These are phyloP conservation scores for Musca vetustissima DNA, from an alignment of 1,140 invertebrate genomes.

Conservation along the genomic window DNA sequence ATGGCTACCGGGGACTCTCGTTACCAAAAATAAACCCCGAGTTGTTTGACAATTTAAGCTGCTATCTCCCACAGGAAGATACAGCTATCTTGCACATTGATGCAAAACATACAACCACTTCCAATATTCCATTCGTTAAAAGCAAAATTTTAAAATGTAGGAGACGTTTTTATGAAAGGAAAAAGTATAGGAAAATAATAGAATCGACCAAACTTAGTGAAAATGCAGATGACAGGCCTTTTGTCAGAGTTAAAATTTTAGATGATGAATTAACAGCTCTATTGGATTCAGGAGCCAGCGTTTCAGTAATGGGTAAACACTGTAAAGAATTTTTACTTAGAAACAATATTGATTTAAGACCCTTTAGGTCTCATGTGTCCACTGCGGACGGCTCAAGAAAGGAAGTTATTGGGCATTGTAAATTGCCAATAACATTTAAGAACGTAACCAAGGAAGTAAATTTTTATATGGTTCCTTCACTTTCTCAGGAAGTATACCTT, in stretches of 20 bases:
- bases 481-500: background rate
- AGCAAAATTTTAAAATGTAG: slow-evolving; percentile 1
- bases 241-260: background rate
- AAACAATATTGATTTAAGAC: background rate
- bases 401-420: background rate
- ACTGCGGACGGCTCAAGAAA: background rate
- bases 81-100: no score
- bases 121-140: background rate
- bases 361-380: background rate
- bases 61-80: background rate
- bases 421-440: background rate
- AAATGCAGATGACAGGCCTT: background rate
- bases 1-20: background rate
- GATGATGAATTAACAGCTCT: background rate
- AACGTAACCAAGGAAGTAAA: background rate
- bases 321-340: background rate
- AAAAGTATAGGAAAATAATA: background rate
- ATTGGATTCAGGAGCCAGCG: background rate
- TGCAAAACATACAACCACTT: no score
- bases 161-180: background rate
- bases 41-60: background rate
- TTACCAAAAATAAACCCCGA: background rate
- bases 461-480: background rate
- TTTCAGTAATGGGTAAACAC: background rate
- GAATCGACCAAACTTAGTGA: background rate